Percentiles rank a stretch among this genome's conserved stretches.
These are phyloP conservation scores for Lithodes maja DNA, from an alignment of 2,888 invertebrate species.

Conservation along the genomic window DNA sequence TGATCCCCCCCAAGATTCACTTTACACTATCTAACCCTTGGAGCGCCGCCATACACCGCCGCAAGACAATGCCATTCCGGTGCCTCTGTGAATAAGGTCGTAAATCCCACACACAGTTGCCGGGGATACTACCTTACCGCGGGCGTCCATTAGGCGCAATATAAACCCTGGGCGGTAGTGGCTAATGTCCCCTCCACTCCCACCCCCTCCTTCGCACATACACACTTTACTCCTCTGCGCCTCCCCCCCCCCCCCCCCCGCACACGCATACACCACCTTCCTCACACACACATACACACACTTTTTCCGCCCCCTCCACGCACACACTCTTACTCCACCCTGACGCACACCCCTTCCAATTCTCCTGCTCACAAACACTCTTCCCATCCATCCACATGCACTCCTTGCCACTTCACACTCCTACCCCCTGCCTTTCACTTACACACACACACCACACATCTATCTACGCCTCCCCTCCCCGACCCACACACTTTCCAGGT, in stretches of 20 bases:
- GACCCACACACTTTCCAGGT: no score
- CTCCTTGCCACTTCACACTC: not conserved
- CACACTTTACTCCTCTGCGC: not conserved
- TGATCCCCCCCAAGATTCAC: not conserved
- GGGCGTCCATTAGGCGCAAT: not conserved
- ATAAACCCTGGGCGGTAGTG: not conserved
- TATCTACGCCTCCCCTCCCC: not conserved
- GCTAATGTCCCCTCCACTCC: not conserved
- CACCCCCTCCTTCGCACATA: not conserved
- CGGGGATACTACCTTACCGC: not conserved
- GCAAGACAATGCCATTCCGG: not conserved
- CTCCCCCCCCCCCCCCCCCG: not conserved
- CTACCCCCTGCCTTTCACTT: not conserved
- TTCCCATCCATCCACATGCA: not conserved
- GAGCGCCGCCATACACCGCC: not conserved
- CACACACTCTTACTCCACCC: not conserved
- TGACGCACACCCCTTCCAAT: not conserved
- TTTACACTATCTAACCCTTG: not conserved
- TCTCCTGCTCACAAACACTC: not conserved
- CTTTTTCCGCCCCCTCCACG: not conserved
- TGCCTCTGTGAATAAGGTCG: not conserved
- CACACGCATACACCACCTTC: not conserved
- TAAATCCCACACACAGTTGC: slow-evolving; percentile 10
- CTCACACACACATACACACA: not conserved
- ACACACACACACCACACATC: not conserved